Evolutionary conservation across 2,888 invertebrate species (phyloP).

Genomic region (Eretmocerus hayati): DNA sequence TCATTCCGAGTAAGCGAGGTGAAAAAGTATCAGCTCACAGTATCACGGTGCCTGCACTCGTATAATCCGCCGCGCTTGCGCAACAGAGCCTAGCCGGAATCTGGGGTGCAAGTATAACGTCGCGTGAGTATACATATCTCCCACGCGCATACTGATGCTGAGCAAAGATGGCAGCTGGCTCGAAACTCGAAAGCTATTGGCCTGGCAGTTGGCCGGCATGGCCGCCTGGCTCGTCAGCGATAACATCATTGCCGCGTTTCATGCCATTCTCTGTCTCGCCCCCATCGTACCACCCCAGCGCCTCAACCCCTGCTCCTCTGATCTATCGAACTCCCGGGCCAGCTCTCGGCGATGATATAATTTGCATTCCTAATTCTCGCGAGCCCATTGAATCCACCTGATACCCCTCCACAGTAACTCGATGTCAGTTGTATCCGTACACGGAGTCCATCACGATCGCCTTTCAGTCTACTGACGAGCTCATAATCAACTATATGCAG

Average conservation of each 20-base stretch:
- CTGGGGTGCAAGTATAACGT: background rate
- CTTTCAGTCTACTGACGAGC: no score
- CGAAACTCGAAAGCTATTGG: constrained; percentile 33
- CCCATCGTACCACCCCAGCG: background rate
- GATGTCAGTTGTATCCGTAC: no score
- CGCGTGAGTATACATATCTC: no score
- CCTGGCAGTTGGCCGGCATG: constrained; percentile 43
- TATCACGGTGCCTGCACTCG: background rate
- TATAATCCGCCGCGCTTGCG: background rate
- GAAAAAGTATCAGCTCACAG: no score
- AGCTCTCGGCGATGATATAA: no score
- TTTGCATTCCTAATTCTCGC: no score
- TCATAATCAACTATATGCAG: no score
- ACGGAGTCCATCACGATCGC: no score
- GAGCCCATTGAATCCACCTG: no score
- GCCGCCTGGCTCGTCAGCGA: constrained; percentile 44
- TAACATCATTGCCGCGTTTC: constrained; percentile 34
- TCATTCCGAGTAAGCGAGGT: no score
- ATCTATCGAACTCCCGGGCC: background rate
- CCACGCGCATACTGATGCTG: constrained; percentile 9
- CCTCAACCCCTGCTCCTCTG: background rate
- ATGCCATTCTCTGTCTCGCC: background rate
- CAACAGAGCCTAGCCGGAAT: background rate
- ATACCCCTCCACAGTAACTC: no score
- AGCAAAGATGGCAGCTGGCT: constrained; percentile 29